A percentile compares a stretch with the other conserved stretches of the same genome.
Evolutionary conservation across 2,797 vertebrate genomes (phyloP).

Genomic region (Poeciliopsis paucimaculata): DNA sequence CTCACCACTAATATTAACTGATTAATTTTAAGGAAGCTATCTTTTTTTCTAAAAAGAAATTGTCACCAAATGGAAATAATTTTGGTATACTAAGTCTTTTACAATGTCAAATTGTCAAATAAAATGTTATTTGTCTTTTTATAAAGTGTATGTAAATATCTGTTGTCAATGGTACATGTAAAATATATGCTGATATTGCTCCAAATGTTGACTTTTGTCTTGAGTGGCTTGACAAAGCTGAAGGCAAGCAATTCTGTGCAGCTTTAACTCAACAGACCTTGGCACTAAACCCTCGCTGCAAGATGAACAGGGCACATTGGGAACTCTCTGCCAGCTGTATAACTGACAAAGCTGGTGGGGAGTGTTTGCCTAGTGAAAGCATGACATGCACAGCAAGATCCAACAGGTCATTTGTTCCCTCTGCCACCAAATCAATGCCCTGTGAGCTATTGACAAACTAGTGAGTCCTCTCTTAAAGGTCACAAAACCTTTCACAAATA

Average conservation of each 20-base stretch:
- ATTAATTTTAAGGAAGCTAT: no score
- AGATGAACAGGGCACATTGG: slow-evolving; percentile 44
- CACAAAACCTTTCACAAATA: slow-evolving; percentile 56
- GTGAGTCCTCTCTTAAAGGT: slow-evolving; percentile 64
- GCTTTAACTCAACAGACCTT: slow-evolving; percentile 49
- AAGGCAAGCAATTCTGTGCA: slow-evolving; percentile 57
- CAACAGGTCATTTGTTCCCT: slow-evolving; percentile 76
- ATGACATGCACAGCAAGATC: slow-evolving; percentile 50
- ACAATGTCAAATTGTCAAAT: not conserved
- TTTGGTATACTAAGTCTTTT: not conserved
- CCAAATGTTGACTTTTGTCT: slow-evolving; percentile 43
- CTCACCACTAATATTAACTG: no score
- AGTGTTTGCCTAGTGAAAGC: slow-evolving; percentile 62
- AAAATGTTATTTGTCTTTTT: not conserved
- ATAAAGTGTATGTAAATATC: not conserved
- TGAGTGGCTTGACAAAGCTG: slow-evolving; percentile 39
- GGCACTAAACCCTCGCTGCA: slow-evolving; percentile 37
- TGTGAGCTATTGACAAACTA: slow-evolving; percentile 70
- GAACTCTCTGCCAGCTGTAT: slow-evolving; percentile 32
- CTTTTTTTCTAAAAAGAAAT: no score
- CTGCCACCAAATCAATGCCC: slow-evolving; percentile 76
- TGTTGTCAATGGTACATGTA: not conserved
- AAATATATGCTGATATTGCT: slow-evolving; percentile 7
- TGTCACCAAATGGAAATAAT: no score
- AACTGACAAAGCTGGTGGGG: slow-evolving; percentile 14